Evolutionary conservation across 2,888 invertebrate genomes (phyloP).

Genomic region (Glaucopsyche alexis): DNA sequence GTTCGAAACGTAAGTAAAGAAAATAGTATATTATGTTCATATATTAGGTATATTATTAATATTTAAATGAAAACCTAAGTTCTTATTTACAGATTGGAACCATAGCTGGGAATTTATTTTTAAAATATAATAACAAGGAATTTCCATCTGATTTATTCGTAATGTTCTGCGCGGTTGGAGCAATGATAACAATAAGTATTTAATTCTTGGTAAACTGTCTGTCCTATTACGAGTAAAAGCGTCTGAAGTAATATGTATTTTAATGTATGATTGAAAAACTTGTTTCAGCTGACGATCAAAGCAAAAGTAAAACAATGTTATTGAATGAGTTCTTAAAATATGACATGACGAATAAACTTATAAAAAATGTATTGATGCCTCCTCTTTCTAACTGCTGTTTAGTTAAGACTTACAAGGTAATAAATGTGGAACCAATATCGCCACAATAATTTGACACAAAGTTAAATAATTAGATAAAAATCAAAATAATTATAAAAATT

Average conservation of each 20-base stretch:
- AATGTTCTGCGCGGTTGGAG: conserved; percentile 79
- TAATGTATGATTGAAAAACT: not conserved
- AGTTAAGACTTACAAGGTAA: conserved; percentile 53
- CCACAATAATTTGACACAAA: not conserved
- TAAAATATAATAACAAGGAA: conserved; percentile 84
- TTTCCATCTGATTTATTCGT: conserved; percentile 89
- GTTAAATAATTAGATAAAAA: not conserved
- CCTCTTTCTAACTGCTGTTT: conserved; percentile 46
- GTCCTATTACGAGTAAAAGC: too few species aligned
- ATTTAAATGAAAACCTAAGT: not conserved
- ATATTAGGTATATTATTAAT: not conserved
- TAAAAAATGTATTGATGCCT: conserved; percentile 51
- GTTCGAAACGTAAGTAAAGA: conserved; percentile 82
- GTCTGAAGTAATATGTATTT: too few species aligned
- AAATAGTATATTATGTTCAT: not conserved
- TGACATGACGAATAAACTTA: conserved; percentile 65
- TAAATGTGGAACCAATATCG: conserved; percentile 9
- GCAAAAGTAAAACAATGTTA: conserved; percentile 47
- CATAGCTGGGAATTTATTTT: conserved; percentile 83
- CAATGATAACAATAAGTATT: conserved; percentile 63
- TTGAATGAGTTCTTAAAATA: conserved; percentile 62
- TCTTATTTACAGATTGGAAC: conserved; percentile 79
- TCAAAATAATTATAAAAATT: conserved; percentile 26
- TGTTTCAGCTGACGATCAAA: conserved; percentile 55
- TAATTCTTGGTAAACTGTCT: not conserved